These are phyloP conservation scores for Rattus rattus DNA, from an alignment of 2,113 vertebrate species.

Conservation along the genomic window DNA sequence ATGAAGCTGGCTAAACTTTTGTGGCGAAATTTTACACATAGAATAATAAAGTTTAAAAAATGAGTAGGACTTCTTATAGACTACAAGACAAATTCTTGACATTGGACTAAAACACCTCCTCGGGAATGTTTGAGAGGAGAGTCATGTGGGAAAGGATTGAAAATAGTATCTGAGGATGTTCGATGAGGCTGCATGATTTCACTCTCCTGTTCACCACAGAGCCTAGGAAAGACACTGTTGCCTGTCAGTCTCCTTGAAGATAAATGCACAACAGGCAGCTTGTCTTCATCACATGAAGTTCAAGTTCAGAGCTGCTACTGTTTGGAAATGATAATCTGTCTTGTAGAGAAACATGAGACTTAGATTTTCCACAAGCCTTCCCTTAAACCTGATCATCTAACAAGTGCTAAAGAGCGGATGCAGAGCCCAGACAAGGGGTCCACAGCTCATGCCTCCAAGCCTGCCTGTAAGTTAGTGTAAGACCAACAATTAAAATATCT, in stretches of 20 bases:
- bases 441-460: neutral
- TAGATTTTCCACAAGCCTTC: neutral
- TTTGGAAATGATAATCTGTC: neutral
- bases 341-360: neutral
- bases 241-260: neutral
- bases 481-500: slow-evolving; percentile 85
- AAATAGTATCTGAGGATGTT: neutral
- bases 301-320: neutral
- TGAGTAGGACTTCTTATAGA: neutral
- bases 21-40: slow-evolving; percentile 12
- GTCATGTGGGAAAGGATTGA: neutral
- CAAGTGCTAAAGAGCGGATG: neutral
- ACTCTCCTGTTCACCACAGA: neutral
- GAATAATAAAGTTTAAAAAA: neutral
- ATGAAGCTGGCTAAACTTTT: neutral
- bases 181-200: neutral
- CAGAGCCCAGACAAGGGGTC: neutral
- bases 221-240: neutral
- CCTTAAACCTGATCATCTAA: neutral
- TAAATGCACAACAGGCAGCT: neutral
- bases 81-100: neutral
- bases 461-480: slow-evolving; percentile 18
- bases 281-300: neutral
- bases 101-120: neutral
- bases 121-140: neutral